Percentiles rank a stretch among this genome's conserved stretches.
phyloP scores from a whole-genome alignment of 2,113 vertebrate species.

The Caloenas nicobarica region DNA sequence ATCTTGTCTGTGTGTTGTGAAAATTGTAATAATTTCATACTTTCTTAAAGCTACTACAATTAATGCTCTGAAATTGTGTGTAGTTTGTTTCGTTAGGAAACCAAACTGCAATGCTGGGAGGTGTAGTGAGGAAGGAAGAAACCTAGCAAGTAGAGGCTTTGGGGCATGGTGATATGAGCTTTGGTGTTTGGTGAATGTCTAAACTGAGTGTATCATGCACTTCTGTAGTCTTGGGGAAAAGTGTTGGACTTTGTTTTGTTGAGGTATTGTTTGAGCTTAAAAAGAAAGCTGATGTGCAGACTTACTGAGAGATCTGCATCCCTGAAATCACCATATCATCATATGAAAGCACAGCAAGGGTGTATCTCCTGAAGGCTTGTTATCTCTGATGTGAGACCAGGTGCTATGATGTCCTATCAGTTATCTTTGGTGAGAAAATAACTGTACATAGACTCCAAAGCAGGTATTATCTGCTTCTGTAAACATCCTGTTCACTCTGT shows the following conservation, averaged over 20 bases:
- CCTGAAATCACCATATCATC: neutral
- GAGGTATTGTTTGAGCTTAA: neutral
- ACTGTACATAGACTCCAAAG: neutral
- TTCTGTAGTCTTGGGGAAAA: neutral
- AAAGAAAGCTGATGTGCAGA: neutral
- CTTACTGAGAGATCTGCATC: neutral
- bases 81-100: neutral
- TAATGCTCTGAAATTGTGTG: neutral
- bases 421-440: slow-evolving; percentile 49
- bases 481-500: slow-evolving; percentile 23
- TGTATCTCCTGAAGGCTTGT: neutral
- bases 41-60: neutral
- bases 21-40: neutral
- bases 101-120: neutral
- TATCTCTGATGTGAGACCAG: slow-evolving; percentile 36
- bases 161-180: neutral
- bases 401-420: neutral
- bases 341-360: neutral
- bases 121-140: neutral
- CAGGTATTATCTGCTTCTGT: slow-evolving; percentile 33
- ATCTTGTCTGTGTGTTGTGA: neutral
- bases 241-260: neutral
- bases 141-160: neutral
- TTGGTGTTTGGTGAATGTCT: neutral
- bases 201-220: accelerated